Percentiles rank a stretch among this genome's conserved stretches.
These are phyloP conservation scores for Melierax canorus DNA, from an alignment of 2,113 vertebrate genomes.

Conservation along the genomic window DNA sequence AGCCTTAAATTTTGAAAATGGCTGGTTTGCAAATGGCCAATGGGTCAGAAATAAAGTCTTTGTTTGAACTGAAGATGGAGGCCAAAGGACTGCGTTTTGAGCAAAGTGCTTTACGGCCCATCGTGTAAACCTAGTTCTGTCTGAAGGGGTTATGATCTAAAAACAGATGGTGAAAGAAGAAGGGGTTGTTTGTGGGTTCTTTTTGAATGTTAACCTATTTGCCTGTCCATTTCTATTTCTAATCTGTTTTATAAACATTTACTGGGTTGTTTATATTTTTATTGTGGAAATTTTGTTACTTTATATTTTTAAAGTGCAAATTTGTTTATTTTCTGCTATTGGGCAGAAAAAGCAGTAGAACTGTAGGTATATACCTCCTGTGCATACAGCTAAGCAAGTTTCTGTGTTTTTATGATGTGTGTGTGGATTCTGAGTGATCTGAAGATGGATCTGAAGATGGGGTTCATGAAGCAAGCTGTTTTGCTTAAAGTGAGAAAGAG, in stretches of 20 bases:
- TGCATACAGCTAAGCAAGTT: not conserved
- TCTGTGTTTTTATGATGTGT: not conserved
- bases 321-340: not conserved
- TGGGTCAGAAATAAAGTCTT: not conserved
- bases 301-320: not conserved
- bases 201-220: not conserved
- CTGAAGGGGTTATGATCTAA: not conserved
- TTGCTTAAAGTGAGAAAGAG: not conserved
- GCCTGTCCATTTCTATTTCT: not conserved
- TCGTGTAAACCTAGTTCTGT: not conserved
- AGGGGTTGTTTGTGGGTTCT: not conserved
- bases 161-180: not conserved
- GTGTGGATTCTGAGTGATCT: not conserved
- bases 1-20: not conserved
- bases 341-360: not conserved
- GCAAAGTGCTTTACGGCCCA: rapidly evolving
- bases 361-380: not conserved
- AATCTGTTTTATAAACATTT: not conserved
- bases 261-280: not conserved
- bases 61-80: not conserved
- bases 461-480: not conserved
- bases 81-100: not conserved
- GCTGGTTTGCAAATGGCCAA: not conserved
- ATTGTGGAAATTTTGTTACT: not conserved
- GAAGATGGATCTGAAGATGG: not conserved